phyloP scores from a whole-genome alignment of 2,888 invertebrate species.

The Stenurella melanura region DNA sequence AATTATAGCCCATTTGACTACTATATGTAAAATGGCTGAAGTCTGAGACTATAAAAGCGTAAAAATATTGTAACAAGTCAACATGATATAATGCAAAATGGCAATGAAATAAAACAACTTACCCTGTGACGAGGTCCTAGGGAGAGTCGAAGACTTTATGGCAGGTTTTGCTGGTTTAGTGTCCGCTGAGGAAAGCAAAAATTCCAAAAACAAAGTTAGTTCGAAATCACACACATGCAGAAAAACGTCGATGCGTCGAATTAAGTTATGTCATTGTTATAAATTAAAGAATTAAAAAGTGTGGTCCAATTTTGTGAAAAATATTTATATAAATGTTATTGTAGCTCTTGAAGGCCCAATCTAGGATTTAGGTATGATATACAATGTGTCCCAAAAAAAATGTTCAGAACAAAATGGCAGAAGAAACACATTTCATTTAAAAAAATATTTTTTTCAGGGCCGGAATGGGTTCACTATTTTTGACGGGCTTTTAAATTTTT shows the following conservation, averaged over 20 bases:
- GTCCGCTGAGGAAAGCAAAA: conserved; percentile 81
- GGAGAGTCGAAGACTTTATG: conserved; percentile 96
- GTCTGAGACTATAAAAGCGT: not conserved
- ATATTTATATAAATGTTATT: too few species aligned
- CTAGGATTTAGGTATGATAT: not conserved
- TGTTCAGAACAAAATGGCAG: too few species aligned
- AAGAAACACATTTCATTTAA: too few species aligned
- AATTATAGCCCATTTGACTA: too few species aligned
- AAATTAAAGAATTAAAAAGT: not conserved
- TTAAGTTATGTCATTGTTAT: too few species aligned
- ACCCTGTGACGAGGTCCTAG: conserved; percentile 96
- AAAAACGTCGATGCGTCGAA: not conserved
- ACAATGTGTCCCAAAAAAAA: too few species aligned
- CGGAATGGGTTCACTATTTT: too few species aligned
- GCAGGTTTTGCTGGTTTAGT: conserved; percentile 97
- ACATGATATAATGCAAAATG: conserved; percentile 1
- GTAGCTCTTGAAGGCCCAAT: too few species aligned
- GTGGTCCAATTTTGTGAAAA: not conserved
- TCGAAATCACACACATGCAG: conserved; percentile 58
- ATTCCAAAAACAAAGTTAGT: conserved; percentile 68
- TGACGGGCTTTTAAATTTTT: too few species aligned
- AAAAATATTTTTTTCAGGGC: too few species aligned
- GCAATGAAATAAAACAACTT: conserved; percentile 71
- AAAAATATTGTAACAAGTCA: not conserved
- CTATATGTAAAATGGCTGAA: too few species aligned